Evolutionary conservation across 2,113 vertebrate species (phyloP).

Genomic region (Brachyhypopomus occidentalis): DNA sequence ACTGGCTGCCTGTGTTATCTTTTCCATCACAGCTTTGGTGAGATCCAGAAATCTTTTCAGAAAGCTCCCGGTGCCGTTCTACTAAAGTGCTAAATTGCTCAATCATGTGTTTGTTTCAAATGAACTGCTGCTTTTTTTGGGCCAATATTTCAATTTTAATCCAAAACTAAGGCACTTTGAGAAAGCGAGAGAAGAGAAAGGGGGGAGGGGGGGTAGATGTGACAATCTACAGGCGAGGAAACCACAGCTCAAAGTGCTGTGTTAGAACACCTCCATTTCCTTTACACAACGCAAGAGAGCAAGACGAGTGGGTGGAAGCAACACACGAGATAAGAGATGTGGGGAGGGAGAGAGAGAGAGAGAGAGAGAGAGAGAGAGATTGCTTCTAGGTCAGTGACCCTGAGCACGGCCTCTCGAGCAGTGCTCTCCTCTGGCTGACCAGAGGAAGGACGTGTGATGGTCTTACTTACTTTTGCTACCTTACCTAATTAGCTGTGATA

Average conservation of each 20-base stretch:
- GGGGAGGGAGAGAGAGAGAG: slow-evolving; percentile 42
- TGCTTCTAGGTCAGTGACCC: slow-evolving; percentile 65
- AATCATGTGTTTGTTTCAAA: background rate
- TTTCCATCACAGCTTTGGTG: background rate
- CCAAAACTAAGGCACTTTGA: background rate
- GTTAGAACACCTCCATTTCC: slow-evolving; percentile 51
- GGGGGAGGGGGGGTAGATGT: background rate
- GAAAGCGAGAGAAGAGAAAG: slow-evolving; percentile 25
- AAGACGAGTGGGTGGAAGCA: slow-evolving; percentile 61
- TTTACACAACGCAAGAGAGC: slow-evolving; percentile 50
- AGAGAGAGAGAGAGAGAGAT: slow-evolving; percentile 37
- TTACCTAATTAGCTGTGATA: slow-evolving; percentile 61
- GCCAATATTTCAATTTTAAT: too few relatives aligned
- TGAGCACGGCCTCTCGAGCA: slow-evolving; percentile 40
- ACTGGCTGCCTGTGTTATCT: background rate
- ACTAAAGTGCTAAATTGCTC: background rate
- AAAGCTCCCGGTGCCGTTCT: background rate
- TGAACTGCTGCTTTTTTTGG: too few relatives aligned
- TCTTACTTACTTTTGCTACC: slow-evolving; percentile 47
- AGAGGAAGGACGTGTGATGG: slow-evolving; percentile 56
- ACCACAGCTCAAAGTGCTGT: slow-evolving; percentile 48
- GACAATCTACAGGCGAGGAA: slow-evolving; percentile 52
- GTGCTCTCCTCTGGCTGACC: slow-evolving; percentile 40
- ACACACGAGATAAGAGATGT: slow-evolving; percentile 53
- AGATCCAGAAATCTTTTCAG: background rate